Evolutionary conservation across 2,888 invertebrate genomes (phyloP).

Genomic region (Drosophila aldrichi): DNA sequence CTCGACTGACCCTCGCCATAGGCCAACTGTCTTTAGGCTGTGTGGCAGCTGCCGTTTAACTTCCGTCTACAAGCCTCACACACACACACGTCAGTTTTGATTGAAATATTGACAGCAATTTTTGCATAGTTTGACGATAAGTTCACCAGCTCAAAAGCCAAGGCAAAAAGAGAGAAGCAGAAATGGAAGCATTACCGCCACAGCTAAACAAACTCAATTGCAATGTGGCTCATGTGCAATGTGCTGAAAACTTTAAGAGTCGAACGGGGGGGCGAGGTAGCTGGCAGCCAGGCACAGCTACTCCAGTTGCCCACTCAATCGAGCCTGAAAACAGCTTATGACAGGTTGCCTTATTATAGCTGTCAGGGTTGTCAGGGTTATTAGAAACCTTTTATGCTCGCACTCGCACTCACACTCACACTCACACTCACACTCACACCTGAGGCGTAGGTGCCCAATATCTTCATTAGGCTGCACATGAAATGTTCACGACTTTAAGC

Average conservation of each 20-base stretch:
- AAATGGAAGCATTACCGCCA: neutral
- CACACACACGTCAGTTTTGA: constrained; percentile 62
- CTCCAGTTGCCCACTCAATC: constrained; percentile 53
- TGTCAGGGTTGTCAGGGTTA: constrained; percentile 72
- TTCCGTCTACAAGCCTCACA: constrained; percentile 40
- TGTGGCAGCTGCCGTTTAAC: constrained; percentile 59
- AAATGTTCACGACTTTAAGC: constrained; percentile 55
- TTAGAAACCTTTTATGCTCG: constrained; percentile 39
- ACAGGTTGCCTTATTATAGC: constrained; percentile 78
- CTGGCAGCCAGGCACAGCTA: neutral
- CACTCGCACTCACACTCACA: neutral
- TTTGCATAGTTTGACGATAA: constrained; percentile 71
- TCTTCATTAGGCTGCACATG: constrained; percentile 61
- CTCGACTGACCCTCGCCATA: constrained; percentile 27
- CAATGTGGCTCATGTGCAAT: constrained; percentile 55
- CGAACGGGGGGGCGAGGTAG: neutral
- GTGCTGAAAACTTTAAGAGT: constrained; percentile 65
- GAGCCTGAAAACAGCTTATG: constrained; percentile 71
- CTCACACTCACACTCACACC: neutral
- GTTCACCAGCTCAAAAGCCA: constrained; percentile 15
- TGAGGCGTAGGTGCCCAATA: constrained; percentile 36
- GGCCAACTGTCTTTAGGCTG: constrained; percentile 28
- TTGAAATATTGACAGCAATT: constrained; percentile 75
- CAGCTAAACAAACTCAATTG: constrained; percentile 37
- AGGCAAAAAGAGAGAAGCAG: neutral